These are phyloP conservation scores for Prionailurus bengalensis DNA, from an alignment of 2,113 vertebrate species.

Conservation along the genomic window DNA sequence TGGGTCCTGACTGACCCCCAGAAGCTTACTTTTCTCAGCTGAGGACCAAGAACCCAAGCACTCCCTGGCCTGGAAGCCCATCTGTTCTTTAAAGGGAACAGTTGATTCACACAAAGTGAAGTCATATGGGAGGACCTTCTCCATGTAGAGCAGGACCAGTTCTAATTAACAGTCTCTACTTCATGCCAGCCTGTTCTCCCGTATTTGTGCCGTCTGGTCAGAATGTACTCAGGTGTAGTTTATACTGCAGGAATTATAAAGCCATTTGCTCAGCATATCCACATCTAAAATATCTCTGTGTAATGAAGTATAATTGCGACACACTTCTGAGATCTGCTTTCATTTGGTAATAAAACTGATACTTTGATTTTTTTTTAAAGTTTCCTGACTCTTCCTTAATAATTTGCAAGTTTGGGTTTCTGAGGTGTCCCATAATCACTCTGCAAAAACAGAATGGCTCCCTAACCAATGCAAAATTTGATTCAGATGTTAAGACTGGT, in stretches of 20 bases:
- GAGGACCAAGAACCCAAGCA: not conserved
- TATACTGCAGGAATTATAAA: not conserved
- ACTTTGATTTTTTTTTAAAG: not conserved
- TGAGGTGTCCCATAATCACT: not conserved
- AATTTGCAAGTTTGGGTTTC: not conserved
- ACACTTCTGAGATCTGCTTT: not conserved
- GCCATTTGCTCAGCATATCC: not conserved
- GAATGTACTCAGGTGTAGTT: not conserved
- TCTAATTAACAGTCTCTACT: not conserved
- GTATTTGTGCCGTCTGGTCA: not conserved
- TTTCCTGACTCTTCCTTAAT: not conserved
- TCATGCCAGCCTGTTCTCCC: not conserved
- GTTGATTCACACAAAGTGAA: not conserved
- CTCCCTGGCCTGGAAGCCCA: not conserved
- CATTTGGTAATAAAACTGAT: not conserved
- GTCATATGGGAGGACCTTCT: not conserved
- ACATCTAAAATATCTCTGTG: not conserved
- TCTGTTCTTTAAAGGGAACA: not conserved
- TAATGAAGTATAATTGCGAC: not conserved
- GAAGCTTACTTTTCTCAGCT: not conserved
- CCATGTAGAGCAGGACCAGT: not conserved
- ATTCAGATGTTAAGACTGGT: not conserved
- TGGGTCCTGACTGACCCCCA: not conserved
- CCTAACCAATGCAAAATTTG: not conserved
- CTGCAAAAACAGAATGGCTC: not conserved